phyloP scores from a whole-genome alignment of 2,888 invertebrate species.

The Epinotia demarniana region DNA sequence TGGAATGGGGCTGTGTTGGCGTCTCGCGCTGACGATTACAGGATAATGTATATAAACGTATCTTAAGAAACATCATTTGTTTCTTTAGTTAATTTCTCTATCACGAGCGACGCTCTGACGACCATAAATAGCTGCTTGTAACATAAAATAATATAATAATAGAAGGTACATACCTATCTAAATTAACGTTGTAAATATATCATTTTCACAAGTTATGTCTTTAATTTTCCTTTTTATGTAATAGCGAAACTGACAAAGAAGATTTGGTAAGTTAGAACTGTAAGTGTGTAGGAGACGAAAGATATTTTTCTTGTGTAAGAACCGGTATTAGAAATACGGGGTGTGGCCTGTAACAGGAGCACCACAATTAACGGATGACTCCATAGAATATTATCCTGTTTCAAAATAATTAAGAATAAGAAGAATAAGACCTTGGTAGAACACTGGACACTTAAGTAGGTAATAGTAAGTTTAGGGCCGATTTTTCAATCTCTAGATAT shows the following conservation, averaged over 20 bases:
- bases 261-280: background rate
- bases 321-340: too few species aligned
- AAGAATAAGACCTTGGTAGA: too few species aligned
- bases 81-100: constrained; percentile 12
- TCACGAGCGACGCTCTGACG: constrained; percentile 3
- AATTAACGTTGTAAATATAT: constrained; percentile 30
- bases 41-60: background rate
- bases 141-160: constrained; percentile 18
- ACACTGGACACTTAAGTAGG: too few species aligned
- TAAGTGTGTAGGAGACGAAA: background rate
- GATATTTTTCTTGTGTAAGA: too few species aligned
- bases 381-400: too few species aligned
- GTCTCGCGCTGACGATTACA: background rate
- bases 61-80: background rate
- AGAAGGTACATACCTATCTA: constrained; percentile 15
- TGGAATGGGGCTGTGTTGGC: background rate
- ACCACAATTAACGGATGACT: too few species aligned
- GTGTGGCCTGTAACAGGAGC: too few species aligned
- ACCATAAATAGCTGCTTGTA: constrained; percentile 23
- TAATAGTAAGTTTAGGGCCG: too few species aligned
- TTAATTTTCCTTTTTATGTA: background rate
- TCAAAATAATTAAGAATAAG: too few species aligned
- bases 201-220: constrained; percentile 4
- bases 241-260: too few species aligned
- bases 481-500: too few species aligned